Conservation (phyloP, 2,113 vertebrate species). For the Ceyx cyanopectus region DNA sequence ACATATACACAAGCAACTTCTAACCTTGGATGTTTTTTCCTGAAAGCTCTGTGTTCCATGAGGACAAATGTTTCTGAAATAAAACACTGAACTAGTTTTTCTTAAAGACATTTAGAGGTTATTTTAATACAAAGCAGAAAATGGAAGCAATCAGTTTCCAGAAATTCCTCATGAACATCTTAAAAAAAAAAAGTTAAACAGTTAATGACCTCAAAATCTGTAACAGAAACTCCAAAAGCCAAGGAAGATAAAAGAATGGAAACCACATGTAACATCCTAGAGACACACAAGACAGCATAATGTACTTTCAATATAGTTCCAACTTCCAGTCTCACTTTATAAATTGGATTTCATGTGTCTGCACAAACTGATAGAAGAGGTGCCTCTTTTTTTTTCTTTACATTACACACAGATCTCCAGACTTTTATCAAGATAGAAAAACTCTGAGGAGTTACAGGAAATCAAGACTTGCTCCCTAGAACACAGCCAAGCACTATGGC, state of each 20-base stretch:
- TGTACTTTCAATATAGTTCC: background rate
- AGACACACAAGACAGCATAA: background rate
- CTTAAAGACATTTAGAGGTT: background rate
- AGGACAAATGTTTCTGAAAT: background rate
- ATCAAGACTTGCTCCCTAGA: background rate
- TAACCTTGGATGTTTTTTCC: background rate
- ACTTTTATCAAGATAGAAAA: background rate
- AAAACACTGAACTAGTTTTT: background rate
- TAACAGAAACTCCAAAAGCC: slow-evolving; percentile 8
- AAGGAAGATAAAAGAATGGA: slow-evolving; percentile 3
- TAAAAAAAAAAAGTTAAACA: background rate
- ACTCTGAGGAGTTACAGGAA: background rate
- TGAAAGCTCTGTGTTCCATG: background rate
- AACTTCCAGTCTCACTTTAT: background rate
- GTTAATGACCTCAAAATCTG: background rate
- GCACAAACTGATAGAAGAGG: background rate
- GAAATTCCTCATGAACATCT: background rate
- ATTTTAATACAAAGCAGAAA: slow-evolving; percentile 6
- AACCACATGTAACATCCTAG: background rate
- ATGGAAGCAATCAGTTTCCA: background rate
- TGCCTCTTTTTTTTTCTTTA: background rate
- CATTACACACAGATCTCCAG: background rate
- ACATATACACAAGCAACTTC: background rate
- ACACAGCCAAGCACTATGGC: background rate
- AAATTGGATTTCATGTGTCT: background rate